Percentiles rank a stretch among this genome's conserved stretches.
Evolutionary conservation across 2,113 vertebrate species (phyloP).

Genomic region (Pavo muticus): DNA sequence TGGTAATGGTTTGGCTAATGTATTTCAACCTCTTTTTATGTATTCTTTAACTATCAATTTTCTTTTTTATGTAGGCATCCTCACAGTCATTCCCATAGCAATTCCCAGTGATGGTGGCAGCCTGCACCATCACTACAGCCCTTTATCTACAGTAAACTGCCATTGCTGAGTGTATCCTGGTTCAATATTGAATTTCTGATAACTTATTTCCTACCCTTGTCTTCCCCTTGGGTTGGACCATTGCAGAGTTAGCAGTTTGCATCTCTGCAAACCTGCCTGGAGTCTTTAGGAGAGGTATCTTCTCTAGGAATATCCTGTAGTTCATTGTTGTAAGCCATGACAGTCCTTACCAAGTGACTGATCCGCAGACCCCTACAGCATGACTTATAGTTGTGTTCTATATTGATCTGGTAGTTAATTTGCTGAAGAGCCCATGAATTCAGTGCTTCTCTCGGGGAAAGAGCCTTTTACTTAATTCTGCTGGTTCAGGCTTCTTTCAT

Average conservation of each 20-base stretch:
- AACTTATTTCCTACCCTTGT: slow-evolving; percentile 61
- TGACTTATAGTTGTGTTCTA: background rate
- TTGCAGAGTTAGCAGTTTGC: slow-evolving; percentile 19
- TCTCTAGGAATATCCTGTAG: background rate
- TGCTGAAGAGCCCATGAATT: background rate
- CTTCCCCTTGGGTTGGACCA: slow-evolving; percentile 53
- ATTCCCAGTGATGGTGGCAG: slow-evolving; percentile 67
- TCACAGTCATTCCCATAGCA: slow-evolving; percentile 70
- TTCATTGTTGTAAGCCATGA: background rate
- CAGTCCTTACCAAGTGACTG: background rate
- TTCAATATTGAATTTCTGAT: slow-evolving; percentile 73
- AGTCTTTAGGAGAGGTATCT: slow-evolving; percentile 14
- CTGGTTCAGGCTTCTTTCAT: background rate
- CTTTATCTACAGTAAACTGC: slow-evolving; percentile 77
- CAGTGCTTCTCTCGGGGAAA: background rate
- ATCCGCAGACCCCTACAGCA: background rate
- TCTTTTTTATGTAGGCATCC: slow-evolving; percentile 79
- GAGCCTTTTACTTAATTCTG: background rate
- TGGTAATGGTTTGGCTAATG: slow-evolving; percentile 55
- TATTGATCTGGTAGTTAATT: background rate
- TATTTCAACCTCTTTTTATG: slow-evolving; percentile 48
- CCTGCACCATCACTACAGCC: slow-evolving; percentile 62
- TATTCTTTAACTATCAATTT: slow-evolving; percentile 70
- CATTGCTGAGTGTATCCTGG: slow-evolving; percentile 78
- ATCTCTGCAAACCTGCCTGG: background rate